Base-by-base conservation (phyloP, 37 sponge, comb jelly and placozoan genomes). In the Halichondria panicea region DNA sequence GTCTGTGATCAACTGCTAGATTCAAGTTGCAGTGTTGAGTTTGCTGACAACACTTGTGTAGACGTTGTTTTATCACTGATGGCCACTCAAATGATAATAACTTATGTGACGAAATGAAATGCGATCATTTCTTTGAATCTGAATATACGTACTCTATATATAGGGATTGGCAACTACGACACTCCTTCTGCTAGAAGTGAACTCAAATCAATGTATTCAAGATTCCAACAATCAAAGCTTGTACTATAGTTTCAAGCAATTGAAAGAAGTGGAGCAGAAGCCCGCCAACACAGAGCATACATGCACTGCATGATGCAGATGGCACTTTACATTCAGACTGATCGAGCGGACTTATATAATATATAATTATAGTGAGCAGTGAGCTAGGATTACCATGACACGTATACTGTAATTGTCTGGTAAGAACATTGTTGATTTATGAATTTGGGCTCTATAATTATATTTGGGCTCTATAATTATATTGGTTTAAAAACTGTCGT, bases 51-150 rank as follows among this genome's bases (percentile, higher is more conserved):
- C 37, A n/a, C n/a, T n/a, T 71, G 72, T 38, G 62, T 71, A 33
- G 81, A 80, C 41, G 72, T 80, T 58, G 72, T 32, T 53, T 46
- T 32, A 46, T 80, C 37, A 80, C 81, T 46, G 81, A 80, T 70
- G 81, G 81, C 1, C 43, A 28, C 3, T 53, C 55, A 22, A 71
- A 80, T 70, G 81, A 69, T 13, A 71, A 71, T 18, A 68, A 40
- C 25, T 34, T 80, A 7, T 32, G 36, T 1, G 13, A 4, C 4
- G 63, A 70, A 3, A 27, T 80, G 1, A 0, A 42, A 5, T 80
- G 81, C 56, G 52, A 71, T 15, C 71, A 80, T 53, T 13, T 27
- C 32, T 44, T n/a, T n/a, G n/a, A 55, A 55, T 15, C 38, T 71
- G 28, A 80, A 70, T 63, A 80, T 72, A 24, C 71, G 30, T 70